Evolutionary conservation across 2,113 vertebrate genomes (phyloP), one percentile per base, ranked within the genome.

Genomic region (Sorex fumeus): DNA sequence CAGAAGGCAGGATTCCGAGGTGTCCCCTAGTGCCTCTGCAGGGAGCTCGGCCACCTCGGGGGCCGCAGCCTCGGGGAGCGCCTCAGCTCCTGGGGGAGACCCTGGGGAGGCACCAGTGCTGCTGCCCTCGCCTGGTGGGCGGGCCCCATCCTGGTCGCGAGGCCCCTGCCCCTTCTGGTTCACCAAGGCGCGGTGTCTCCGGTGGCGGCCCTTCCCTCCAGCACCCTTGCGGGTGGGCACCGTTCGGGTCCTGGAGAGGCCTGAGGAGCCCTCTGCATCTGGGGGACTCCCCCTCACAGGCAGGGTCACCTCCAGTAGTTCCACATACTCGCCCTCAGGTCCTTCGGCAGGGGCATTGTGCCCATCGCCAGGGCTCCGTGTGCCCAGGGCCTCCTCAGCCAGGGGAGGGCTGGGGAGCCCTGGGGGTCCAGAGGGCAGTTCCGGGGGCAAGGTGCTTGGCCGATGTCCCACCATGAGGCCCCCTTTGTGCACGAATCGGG

Each of bases 311-410:
- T 99, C 98, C 94, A 98, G 82, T 16, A 99, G 98, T 95, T 99
- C 98, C 32, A 99, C 98, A 8, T 99, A 99, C 87, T 99, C 98
- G 7, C 98, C 98, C 96, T 98, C 84, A 0, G 96, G 96, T 57
- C 91, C 96, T 91, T 97, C 96, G 6, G 82, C 96, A 1, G 96
- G 96, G 50, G 96, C 96, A 70, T 97, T 97, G 91, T 97, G 96
- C 53, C 96, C 96, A 78, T 97, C 96, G 36, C 96, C 96, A 1
- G 96, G 96, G 72, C 96, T 97, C 84, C 96, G 83, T 78, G 97
- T 94, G 30, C 96, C 97, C 60, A 97, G 82, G 53, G 94, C 84
- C 60, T 96, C 96, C 74, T 96, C 95, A 1, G 96, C 84, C 34
- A 95, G 94, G 4, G 95, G 96, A 76, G 96, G 96, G 84, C 91